A percentile compares a stretch with the other conserved stretches of the same genome.
Evolutionary conservation across 2,113 vertebrate species (phyloP).

Genomic region (Nematolebias whitei): DNA sequence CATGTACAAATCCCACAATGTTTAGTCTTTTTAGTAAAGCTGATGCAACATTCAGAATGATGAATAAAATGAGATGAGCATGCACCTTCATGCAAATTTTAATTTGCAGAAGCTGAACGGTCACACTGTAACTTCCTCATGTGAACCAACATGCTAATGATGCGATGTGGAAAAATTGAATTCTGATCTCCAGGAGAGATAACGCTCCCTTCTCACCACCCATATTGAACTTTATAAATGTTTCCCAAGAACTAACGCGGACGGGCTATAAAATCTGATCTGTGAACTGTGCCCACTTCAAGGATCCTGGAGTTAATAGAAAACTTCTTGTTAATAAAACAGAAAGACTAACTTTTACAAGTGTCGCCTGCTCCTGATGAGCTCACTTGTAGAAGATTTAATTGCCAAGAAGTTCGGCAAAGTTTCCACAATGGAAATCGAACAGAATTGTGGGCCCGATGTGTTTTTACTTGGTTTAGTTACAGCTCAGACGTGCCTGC

Average conservation of each 20-base stretch:
- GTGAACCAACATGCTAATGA: background rate
- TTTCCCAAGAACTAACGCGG: constrained; percentile 32
- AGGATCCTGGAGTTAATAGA: constrained; percentile 58
- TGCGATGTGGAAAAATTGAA: too few species aligned
- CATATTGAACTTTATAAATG: constrained; percentile 36
- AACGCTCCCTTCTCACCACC: background rate
- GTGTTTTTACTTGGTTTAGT: background rate
- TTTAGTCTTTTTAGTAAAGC: too few species aligned
- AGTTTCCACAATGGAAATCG: constrained; percentile 67
- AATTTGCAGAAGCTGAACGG: background rate
- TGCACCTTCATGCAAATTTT: too few species aligned
- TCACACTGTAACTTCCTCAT: background rate
- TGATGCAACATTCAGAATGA: too few species aligned
- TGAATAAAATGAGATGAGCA: too few species aligned
- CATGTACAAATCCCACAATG: too few species aligned
- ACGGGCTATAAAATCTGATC: constrained; percentile 65
- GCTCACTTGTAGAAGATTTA: constrained; percentile 40
- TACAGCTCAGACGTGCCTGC: background rate
- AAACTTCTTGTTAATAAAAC: constrained; percentile 67
- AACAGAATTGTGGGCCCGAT: constrained; percentile 9
- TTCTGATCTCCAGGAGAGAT: constrained; percentile 19
- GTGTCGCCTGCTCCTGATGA: constrained; percentile 42
- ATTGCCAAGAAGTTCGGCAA: constrained; percentile 19
- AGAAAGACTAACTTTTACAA: constrained; percentile 44
- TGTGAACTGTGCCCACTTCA: constrained; percentile 64